Base-by-base conservation (phyloP, 2,888 invertebrate species). In the Lasioglossum figueresi region DNA sequence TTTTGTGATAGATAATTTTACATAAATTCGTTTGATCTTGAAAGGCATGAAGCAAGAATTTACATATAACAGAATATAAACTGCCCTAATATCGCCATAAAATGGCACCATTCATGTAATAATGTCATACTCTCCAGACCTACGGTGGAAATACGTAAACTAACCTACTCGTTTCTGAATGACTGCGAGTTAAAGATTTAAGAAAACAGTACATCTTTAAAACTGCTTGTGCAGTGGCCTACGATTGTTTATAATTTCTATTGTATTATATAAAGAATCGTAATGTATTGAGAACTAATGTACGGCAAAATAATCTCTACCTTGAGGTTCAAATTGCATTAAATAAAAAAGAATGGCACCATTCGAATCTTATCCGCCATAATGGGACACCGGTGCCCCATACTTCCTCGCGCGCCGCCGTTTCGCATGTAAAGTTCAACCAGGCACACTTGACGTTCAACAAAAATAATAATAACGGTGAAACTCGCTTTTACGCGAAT, bases 381-480 rank as follows among this genome's bases (percentile, higher is more conserved):
- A 56, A 68, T 63, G 45, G 68, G 73, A 59, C 45, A 43, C 27
- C 83, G 84, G 14, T 48, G 63, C 66, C 66, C 31, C 2, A 34
- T 37, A 40, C 63, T 74, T 82, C 75, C 74, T 78, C 74, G 31
- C 77, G 43, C 70, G 43, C 45, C 43, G 70, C 63, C 40, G 75
- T 78, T 66, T 43, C 48, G 23, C 31, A 43, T 14, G 1, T n/a
- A 14, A 34, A 12, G n/a, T 10, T n/a, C 10, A 23, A 31, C 77
- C 31, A 71, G 56, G 16, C 77, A 14, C 74, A 23, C 40, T 52
- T 48, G 43, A 71, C 63, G 23, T 40, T 4, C 63, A 70, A 63
- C 34, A 56, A 43, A 63, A 63, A 31, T 63, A 74, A 78, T 83
- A 79, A 83, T 84, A 84, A 83, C 83, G 83, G 84, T 83, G 75